Evolutionary conservation across 2,797 vertebrate species (phyloP).

Genomic region (Helarctos malayanus): DNA sequence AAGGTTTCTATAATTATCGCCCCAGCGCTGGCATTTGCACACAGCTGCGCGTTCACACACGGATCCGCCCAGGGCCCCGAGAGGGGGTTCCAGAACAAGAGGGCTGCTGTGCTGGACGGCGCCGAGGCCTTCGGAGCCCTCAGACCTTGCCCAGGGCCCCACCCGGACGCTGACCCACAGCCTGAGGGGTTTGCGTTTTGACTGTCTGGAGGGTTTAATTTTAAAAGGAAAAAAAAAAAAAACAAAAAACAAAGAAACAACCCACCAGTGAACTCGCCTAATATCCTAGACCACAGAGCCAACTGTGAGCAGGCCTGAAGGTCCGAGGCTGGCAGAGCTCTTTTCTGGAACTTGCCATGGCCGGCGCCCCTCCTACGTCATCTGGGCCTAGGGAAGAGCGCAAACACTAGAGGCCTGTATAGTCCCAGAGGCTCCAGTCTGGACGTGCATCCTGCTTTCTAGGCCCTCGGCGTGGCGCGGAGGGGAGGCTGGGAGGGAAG

Average conservation of each 20-base stretch:
- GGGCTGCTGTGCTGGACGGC: not conserved
- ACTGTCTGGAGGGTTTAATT: slow-evolving; percentile 17
- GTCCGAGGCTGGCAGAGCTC: slow-evolving; percentile 79
- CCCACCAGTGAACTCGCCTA: not conserved
- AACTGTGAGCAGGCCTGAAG: slow-evolving; percentile 73
- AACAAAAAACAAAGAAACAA: too few species aligned
- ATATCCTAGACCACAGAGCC: slow-evolving; percentile 17
- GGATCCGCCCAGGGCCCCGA: slow-evolving; percentile 80
- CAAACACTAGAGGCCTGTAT: slow-evolving; percentile 61
- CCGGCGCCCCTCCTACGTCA: slow-evolving; percentile 63
- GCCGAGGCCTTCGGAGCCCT: not conserved
- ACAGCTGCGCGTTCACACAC: slow-evolving; percentile 84
- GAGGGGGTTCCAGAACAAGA: slow-evolving; percentile 57
- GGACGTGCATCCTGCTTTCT: not conserved
- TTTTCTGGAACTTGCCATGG: slow-evolving; percentile 78
- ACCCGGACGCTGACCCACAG: not conserved
- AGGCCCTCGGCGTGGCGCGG: not conserved
- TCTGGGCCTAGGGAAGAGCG: slow-evolving; percentile 63
- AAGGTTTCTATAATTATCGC: slow-evolving; percentile 88
- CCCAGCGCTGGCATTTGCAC: slow-evolving; percentile 86
- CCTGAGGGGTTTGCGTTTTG: not conserved
- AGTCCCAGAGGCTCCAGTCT: not conserved
- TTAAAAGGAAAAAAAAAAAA: slow-evolving; percentile 27
- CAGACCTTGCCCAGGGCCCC: not conserved
- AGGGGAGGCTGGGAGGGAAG: not conserved